phyloP scores from a whole-genome alignment of 2,797 vertebrate genomes.

The Stomatorhinus walkeri region DNA sequence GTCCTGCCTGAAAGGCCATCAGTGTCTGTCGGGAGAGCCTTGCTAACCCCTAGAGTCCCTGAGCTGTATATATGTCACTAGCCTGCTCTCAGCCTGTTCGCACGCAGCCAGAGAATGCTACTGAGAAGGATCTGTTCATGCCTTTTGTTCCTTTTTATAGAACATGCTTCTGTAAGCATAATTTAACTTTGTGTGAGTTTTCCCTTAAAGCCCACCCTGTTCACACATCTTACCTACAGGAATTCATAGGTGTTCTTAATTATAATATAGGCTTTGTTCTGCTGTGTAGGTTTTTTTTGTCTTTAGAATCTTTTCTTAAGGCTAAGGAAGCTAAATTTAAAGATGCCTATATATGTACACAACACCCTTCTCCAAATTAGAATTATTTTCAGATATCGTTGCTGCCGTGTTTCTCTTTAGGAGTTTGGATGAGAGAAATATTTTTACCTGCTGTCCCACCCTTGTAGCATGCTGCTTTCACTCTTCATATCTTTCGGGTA shows the following conservation, averaged over 20 bases:
- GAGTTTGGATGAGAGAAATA: neutral
- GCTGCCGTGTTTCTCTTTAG: conserved; percentile 22
- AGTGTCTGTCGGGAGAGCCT: neutral
- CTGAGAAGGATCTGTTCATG: neutral
- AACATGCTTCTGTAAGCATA: neutral
- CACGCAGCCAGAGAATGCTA: neutral
- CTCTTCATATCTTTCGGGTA: conserved; percentile 16
- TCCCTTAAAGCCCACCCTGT: neutral
- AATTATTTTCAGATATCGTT: conserved; percentile 5
- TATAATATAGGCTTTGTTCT: neutral
- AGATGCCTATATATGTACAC: conserved; percentile 21
- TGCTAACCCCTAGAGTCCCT: neutral
- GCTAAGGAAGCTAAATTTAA: conserved; percentile 23
- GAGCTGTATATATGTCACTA: neutral
- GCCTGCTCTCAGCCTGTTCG: neutral
- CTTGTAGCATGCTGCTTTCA: conserved; percentile 48
- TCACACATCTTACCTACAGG: conserved; percentile 16
- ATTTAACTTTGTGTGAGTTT: neutral
- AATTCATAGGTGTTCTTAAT: conserved; percentile 26
- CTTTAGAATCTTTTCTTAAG: neutral
- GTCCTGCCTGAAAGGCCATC: neutral
- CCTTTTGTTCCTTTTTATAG: neutral
- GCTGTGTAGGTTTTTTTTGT: neutral
- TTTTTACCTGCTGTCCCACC: conserved; percentile 8
- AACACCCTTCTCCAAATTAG: neutral